Conservation (phyloP, 1,140 invertebrate species). For the Drosophila auraria region DNA sequence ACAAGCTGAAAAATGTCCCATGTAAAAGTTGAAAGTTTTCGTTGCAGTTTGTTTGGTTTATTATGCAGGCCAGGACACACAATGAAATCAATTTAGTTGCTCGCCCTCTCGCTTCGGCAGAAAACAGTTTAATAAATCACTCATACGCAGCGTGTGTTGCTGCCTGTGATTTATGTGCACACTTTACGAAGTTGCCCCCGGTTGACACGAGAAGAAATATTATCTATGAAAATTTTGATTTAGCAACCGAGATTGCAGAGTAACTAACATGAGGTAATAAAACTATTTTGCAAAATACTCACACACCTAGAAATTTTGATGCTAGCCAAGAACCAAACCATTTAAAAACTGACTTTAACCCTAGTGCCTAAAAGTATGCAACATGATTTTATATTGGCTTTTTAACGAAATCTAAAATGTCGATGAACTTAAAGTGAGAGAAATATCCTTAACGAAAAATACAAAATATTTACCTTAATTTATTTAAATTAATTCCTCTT, state of each 20-base stretch:
- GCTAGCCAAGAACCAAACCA: conserved; percentile 18
- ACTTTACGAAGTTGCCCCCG: conserved; percentile 34
- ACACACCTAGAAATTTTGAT: neutral
- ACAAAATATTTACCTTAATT: too few relatives aligned
- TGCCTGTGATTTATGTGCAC: conserved; percentile 65
- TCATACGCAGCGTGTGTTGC: conserved; percentile 72
- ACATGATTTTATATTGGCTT: neutral
- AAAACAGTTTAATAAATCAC: conserved; percentile 74
- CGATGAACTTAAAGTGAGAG: neutral
- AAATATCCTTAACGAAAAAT: neutral
- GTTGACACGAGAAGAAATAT: conserved; percentile 37
- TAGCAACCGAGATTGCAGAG: conserved; percentile 36
- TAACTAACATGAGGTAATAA: conserved; percentile 32
- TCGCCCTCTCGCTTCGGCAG: conserved; percentile 23
- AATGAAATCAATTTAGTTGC: conserved; percentile 71
- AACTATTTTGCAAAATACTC: conserved; percentile 21
- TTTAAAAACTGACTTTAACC: neutral
- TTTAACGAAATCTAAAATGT: neutral
- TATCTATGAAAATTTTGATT: conserved; percentile 52
- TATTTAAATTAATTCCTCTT: too few relatives aligned
- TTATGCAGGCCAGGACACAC: conserved; percentile 59
- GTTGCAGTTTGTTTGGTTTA: conserved; percentile 63
- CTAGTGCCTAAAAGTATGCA: conserved; percentile 15
- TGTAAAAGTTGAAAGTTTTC: conserved; percentile 35
- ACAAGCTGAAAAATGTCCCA: conserved; percentile 58